Percentiles rank a stretch among this genome's conserved stretches.
These are phyloP conservation scores for Aphaenogaster ashmeadi DNA, from an alignment of 1,140 invertebrate species.

Conservation along the genomic window DNA sequence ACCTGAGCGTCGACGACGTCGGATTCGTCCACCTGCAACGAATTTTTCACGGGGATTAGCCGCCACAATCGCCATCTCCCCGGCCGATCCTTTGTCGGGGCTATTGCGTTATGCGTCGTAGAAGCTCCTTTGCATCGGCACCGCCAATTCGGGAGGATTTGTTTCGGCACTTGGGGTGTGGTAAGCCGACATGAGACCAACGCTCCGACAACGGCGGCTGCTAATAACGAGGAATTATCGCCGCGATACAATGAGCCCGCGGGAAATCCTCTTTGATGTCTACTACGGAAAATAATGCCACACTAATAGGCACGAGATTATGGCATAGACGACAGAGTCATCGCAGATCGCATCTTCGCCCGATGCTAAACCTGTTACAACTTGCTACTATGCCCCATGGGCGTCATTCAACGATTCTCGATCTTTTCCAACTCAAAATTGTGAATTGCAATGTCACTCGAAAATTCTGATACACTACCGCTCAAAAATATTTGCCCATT, in stretches of 20 bases:
- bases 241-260: conserved; percentile 83
- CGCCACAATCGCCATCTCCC: conserved; percentile 70
- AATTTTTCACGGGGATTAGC: conserved; percentile 84
- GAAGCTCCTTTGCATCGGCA: conserved; percentile 84
- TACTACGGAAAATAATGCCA: conserved; percentile 85
- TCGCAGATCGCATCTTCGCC: conserved; percentile 25
- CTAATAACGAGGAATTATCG: conserved; percentile 88
- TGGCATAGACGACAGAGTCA: conserved; percentile 34
- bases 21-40: conserved; percentile 82
- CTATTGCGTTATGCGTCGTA: conserved; percentile 25
- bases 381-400: neutral
- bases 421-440: conserved; percentile 8
- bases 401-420: neutral
- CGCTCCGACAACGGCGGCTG: conserved; percentile 72
- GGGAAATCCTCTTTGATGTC: conserved; percentile 86
- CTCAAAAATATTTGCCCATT: too few species aligned
- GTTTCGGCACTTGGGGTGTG: conserved; percentile 86
- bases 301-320: conserved; percentile 86
- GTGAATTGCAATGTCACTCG: conserved; percentile 22
- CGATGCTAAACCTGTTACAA: conserved; percentile 26
- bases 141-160: conserved; percentile 86
- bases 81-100: conserved; percentile 60
- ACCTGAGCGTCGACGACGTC: conserved; percentile 65
- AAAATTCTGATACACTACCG: neutral
- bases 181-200: conserved; percentile 86